phyloP scores from a whole-genome alignment of 2,113 vertebrate species.

The Nyctibius bracteatus region DNA sequence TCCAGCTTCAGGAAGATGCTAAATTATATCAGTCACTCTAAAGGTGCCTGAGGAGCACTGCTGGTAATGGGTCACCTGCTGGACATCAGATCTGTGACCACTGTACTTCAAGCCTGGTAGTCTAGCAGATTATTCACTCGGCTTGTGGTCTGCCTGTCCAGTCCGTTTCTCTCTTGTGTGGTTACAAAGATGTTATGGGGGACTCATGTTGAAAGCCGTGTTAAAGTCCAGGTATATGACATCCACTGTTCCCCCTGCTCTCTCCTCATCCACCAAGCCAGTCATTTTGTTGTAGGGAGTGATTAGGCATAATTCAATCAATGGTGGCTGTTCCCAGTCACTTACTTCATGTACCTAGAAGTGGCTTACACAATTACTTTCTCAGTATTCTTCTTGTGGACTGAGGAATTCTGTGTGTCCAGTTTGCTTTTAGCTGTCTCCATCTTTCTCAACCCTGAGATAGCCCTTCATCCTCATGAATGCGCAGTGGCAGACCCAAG shows the following conservation, averaged over 20 bases:
- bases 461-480: neutral
- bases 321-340: neutral
- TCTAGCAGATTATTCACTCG: neutral
- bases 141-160: neutral
- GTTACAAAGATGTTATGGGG: neutral
- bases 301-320: neutral
- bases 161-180: rapidly evolving
- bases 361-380: neutral
- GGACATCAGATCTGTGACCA: neutral
- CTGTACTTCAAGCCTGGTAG: neutral
- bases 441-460: neutral
- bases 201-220: neutral
- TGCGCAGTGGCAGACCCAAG: neutral
- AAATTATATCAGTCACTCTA: neutral
- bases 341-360: neutral
- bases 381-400: neutral
- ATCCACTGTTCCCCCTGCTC: neutral
- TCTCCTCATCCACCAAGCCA: neutral
- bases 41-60: neutral
- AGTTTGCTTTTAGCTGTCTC: neutral
- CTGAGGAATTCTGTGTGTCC: neutral
- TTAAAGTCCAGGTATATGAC: neutral
- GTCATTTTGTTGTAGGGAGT: neutral
- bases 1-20: neutral
- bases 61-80: neutral